These are phyloP conservation scores for Conus canariensis DNA, from an alignment of 2,888 invertebrate species.

Conservation along the genomic window DNA sequence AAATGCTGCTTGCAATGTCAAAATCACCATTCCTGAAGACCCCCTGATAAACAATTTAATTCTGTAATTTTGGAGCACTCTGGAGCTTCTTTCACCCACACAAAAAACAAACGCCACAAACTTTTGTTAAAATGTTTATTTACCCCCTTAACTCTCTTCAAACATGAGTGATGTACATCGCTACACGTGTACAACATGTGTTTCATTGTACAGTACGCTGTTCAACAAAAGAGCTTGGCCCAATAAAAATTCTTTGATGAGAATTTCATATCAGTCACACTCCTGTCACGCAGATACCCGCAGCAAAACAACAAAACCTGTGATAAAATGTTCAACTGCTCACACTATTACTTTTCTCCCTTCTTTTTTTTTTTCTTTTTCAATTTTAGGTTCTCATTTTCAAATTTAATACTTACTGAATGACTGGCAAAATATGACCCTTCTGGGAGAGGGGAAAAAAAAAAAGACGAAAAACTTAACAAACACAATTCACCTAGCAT, in stretches of 20 bases:
- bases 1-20: too few relatives aligned
- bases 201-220: background rate
- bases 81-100: too few relatives aligned
- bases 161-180: background rate
- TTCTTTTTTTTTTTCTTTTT: background rate
- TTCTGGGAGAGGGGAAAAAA: too few relatives aligned
- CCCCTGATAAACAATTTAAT: too few relatives aligned
- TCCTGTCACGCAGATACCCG: background rate
- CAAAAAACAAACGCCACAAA: too few relatives aligned
- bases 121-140: background rate
- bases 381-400: background rate
- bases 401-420: background rate
- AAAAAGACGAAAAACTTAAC: too few relatives aligned
- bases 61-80: too few relatives aligned
- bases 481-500: too few relatives aligned
- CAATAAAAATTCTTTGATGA: conserved; percentile 8
- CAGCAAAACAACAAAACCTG: background rate
- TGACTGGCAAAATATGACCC: background rate
- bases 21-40: too few relatives aligned
- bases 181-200: background rate
- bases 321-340: background rate
- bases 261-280: background rate
- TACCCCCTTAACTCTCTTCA: background rate
- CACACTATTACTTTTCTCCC: background rate
- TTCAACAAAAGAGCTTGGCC: background rate